Conservation (phyloP, 2,113 vertebrate genomes). For the Pomatorhinus ruficollis region DNA sequence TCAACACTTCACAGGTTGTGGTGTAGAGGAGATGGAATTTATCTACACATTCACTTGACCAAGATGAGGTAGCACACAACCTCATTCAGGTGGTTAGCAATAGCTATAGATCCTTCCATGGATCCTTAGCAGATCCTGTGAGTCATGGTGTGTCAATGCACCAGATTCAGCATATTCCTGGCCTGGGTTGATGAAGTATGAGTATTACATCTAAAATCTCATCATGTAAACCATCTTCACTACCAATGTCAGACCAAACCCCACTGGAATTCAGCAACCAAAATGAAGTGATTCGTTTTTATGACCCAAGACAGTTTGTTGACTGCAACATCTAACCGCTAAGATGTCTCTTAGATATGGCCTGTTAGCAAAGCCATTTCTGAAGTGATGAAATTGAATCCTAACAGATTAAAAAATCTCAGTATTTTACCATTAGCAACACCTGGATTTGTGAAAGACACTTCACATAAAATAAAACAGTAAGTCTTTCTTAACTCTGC, state of each 20-base stretch:
- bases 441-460: background rate
- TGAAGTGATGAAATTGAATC: background rate
- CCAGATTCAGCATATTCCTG: background rate
- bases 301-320: background rate
- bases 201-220: background rate
- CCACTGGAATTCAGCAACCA: background rate
- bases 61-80: background rate
- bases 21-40: background rate
- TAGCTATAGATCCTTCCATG: background rate
- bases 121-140: background rate
- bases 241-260: background rate
- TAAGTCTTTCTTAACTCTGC: background rate
- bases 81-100: background rate
- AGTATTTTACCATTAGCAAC: background rate
- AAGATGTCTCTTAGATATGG: background rate
- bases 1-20: background rate
- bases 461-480: background rate
- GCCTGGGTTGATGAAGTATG: background rate
- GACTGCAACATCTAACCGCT: background rate
- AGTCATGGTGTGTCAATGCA: background rate
- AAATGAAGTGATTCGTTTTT: background rate
- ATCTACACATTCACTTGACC: background rate
- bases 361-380: background rate
- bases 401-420: background rate
- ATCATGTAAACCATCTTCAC: background rate